Base-by-base conservation (phyloP, 2,888 invertebrate species). In the Epirrita christyi region DNA sequence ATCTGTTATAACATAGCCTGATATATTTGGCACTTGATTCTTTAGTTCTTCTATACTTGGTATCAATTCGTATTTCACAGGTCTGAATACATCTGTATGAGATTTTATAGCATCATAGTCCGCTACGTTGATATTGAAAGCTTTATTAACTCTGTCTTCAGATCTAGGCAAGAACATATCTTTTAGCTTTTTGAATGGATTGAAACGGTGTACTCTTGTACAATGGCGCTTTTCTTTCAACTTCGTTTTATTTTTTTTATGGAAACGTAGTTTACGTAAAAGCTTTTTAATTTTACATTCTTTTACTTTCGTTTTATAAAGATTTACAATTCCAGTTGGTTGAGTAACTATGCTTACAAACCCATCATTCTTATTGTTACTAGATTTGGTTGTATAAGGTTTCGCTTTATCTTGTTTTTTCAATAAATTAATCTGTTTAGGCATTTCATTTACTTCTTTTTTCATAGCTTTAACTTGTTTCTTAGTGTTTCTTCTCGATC, bases 1-100 rank as follows among this genome's bases (percentile, higher is more conserved):
- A 5, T 27, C 29, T 10, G n/a, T 15, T 8, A 34, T 1, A 1
- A 49, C 32, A 6, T 69, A 60, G 1, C 60, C 67, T 2, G 75
- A 71, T 13, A 86, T 81, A 54, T 80, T 81, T 1, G 85, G 83
- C 44, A 84, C 64, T 58, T 78, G 73, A 3, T 67, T 68, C n/a
- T 60, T 65, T 41, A 85, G 68, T 1, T 80, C 82, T 2, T 80
- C 70, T 6, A 76, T 7, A 6, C 55, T 67, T 4, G 68, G 59
- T 5, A 64, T 13, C 48, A 66, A 76, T 5, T 70, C 46, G 48
- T 63, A 74, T 51, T 72, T 76, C 0, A 75, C 28, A 21, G 73
- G 56, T 49, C 73, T 73, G 9, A 72, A 74, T 0, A 68, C 63
- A 13, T 71, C 67, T 2, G 71, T 57, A 7, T 70, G 67, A 9